Conservation (phyloP, 1,140 invertebrate species). For the Zophobas morio region DNA sequence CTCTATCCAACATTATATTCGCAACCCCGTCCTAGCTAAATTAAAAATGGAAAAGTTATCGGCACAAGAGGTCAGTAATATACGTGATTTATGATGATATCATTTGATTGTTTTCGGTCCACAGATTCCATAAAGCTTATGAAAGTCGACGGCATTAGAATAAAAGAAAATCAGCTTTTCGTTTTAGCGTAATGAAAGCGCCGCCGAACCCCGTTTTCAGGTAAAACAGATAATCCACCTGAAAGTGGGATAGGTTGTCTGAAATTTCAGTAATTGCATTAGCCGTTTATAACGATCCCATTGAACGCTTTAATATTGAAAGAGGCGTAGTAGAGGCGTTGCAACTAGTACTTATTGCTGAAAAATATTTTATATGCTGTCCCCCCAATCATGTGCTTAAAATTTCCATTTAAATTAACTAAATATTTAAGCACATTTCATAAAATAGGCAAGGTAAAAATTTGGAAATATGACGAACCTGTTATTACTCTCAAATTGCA, state of each 20-base stretch:
- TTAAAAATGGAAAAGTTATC: slow-evolving; percentile 36
- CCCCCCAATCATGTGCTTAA: no score
- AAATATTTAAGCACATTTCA: no score
- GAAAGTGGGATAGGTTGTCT: slow-evolving; percentile 25
- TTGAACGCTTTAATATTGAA: slow-evolving; percentile 29
- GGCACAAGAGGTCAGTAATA: slow-evolving; percentile 9
- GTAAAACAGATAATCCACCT: slow-evolving; percentile 36
- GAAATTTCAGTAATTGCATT: slow-evolving; percentile 41
- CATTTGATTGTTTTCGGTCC: slow-evolving; percentile 22
- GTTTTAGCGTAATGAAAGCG: slow-evolving; percentile 36
- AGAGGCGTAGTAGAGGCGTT: slow-evolving; percentile 11
- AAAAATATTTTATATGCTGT: no score
- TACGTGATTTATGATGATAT: slow-evolving; percentile 22
- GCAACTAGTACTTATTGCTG: neutral
- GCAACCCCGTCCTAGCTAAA: slow-evolving; percentile 1
- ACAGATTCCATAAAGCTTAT: slow-evolving; percentile 13
- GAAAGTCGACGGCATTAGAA: slow-evolving; percentile 22
- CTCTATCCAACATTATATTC: neutral
- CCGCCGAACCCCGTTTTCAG: slow-evolving; percentile 22
- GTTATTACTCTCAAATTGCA: no score
- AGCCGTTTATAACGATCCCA: slow-evolving; percentile 27
- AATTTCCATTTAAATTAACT: no score
- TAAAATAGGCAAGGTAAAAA: no score
- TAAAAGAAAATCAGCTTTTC: slow-evolving; percentile 33
- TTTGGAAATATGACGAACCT: no score